These are phyloP conservation scores for Holocentrus rufus DNA, from an alignment of 2,797 vertebrate species.

Conservation along the genomic window DNA sequence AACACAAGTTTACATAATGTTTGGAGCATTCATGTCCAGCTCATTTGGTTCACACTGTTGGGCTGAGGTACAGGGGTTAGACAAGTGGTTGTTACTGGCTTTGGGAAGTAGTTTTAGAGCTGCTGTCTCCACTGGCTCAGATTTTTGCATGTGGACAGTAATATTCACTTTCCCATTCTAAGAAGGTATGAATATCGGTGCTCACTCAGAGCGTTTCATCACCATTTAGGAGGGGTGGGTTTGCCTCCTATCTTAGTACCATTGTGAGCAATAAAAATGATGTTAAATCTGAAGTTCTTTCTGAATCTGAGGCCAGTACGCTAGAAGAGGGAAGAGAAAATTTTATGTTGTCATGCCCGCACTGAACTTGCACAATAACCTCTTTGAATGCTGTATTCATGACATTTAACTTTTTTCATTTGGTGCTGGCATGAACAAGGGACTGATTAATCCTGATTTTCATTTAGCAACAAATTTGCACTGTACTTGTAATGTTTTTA, in stretches of 20 bases:
- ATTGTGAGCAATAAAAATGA: conserved; percentile 9
- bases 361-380: conserved; percentile 56
- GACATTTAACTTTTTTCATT: conserved; percentile 27
- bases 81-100: conserved; percentile 26
- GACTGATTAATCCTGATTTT: conserved; percentile 26
- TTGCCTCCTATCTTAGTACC: not conserved
- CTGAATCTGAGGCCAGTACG: not conserved
- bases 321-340: conserved; percentile 1
- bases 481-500: conserved; percentile 66
- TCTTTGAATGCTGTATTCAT: conserved; percentile 52
- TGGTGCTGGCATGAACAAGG: conserved; percentile 35
- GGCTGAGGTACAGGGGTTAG: conserved; percentile 7
- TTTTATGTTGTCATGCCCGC: conserved; percentile 14
- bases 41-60: conserved; percentile 9
- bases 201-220: conserved; percentile 6
- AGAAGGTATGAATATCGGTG: no score
- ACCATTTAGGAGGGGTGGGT: conserved; percentile 15
- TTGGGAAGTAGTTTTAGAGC: not conserved
- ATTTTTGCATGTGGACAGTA: not conserved
- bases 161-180: not conserved
- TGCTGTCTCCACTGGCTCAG: not conserved
- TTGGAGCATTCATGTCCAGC: conserved; percentile 26
- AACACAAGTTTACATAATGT: conserved; percentile 53
- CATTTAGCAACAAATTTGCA: conserved; percentile 42
- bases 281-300: not conserved